Evolutionary conservation across 2,797 vertebrate species (phyloP).

Genomic region (Xyrichtys novacula): DNA sequence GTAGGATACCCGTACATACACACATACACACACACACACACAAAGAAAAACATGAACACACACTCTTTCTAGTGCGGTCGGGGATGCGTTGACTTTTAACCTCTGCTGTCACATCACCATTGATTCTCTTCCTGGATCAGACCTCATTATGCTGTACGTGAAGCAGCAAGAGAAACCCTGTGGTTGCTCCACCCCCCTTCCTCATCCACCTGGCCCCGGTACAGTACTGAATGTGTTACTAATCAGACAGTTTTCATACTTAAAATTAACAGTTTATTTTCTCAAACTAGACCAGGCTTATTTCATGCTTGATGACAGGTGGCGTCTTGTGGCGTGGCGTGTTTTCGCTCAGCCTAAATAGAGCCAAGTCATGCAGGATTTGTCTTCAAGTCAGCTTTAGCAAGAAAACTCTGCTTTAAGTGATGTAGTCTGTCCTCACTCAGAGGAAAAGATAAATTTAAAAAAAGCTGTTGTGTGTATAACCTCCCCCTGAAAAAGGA

Average conservation of each 20-base stretch:
- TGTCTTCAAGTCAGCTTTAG: constrained; percentile 54
- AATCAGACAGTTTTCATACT: constrained; percentile 20
- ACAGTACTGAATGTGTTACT: neutral
- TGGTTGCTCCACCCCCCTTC: constrained; percentile 51
- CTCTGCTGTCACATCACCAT: constrained; percentile 77
- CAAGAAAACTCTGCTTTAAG: constrained; percentile 40
- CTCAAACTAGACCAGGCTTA: neutral
- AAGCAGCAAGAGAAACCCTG: constrained; percentile 48
- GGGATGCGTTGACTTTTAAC: constrained; percentile 76
- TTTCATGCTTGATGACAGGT: constrained; percentile 13
- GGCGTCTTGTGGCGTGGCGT: constrained; percentile 19
- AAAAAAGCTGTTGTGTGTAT: constrained; percentile 47
- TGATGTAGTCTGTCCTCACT: constrained; percentile 29
- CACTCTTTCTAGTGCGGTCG: constrained; percentile 31
- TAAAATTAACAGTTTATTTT: constrained; percentile 17
- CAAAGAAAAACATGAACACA: neutral
- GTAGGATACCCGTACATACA: constrained; percentile 18
- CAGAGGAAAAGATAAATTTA: constrained; percentile 41
- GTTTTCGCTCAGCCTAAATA: constrained; percentile 12
- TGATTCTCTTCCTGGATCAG: constrained; percentile 83
- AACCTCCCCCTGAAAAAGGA: constrained; percentile 39
- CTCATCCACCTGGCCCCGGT: neutral
- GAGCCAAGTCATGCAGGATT: constrained; percentile 29
- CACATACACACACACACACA: neutral
- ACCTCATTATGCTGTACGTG: constrained; percentile 73